A percentile compares a stretch with the other conserved stretches of the same genome.
Evolutionary conservation across 2,797 vertebrate species (phyloP).

Genomic region (Premnoplex brunnescens): DNA sequence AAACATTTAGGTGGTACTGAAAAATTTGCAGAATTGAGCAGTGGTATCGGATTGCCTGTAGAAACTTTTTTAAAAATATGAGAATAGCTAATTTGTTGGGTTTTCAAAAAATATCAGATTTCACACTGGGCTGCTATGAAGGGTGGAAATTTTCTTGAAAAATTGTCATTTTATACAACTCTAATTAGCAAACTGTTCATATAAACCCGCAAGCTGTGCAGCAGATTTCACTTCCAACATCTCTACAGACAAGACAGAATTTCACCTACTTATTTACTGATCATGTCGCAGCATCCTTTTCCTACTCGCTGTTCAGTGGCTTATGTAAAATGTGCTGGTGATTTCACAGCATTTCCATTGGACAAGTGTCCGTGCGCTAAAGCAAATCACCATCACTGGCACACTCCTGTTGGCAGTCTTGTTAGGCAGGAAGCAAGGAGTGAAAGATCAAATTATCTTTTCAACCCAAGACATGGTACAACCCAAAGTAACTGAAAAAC

Average conservation of each 20-base stretch:
- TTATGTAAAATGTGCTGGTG: conserved; percentile 53
- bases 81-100: conserved; percentile 39
- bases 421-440: background rate
- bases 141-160: conserved; percentile 66
- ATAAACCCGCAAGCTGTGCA: conserved; percentile 70
- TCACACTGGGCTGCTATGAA: conserved; percentile 56
- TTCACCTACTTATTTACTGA: conserved; percentile 72
- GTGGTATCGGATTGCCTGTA: background rate
- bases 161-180: conserved; percentile 68
- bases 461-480: background rate
- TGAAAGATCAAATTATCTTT: conserved; percentile 5
- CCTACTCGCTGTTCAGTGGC: background rate
- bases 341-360: conserved; percentile 15
- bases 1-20: background rate
- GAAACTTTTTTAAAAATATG: conserved; percentile 24
- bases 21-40: background rate
- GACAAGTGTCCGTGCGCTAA: conserved; percentile 1
- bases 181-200: conserved; percentile 72
- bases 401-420: background rate
- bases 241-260: conserved; percentile 59
- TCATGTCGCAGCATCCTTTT: conserved; percentile 50
- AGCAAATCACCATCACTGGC: conserved; percentile 32
- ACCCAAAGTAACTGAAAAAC: background rate
- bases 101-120: conserved; percentile 42
- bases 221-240: conserved; percentile 69